Base-by-base conservation (phyloP, 2,797 vertebrate genomes). In the Sebastiscus tertius region DNA sequence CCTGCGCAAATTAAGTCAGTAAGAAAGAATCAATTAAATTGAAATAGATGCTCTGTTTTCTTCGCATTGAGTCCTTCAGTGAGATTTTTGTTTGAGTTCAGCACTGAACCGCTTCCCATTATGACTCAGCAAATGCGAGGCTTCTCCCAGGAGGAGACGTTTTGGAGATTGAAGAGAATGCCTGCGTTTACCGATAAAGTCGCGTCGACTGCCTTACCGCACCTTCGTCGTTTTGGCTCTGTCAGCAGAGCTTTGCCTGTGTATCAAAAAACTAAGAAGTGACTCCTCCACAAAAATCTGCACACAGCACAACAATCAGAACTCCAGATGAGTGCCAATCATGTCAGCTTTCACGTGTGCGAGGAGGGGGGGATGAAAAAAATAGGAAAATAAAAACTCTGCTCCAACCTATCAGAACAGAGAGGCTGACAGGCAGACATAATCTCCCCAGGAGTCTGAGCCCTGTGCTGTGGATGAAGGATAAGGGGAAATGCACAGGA, bases 351-450 rank as follows among this genome's bases (percentile, higher is more conserved):
- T 90, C 82, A 81, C 68, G 6, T 73, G 80, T 66, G 79, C 66
- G 59, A 65, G 39, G 13, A 24, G 31, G 27, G 62, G 24, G 67
- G 72, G 66, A 76, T 62, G 12, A 36, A 34, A 62, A 36, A 36
- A 12, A 71, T 49, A 46, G 77, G 67, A 34, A 80, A 7, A 72
- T 76, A 76, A 73, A 75, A 87, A 72, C 82, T 83, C 71, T 72
- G 80, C 80, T 87, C 83, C 72, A 83, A 90, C 85, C 89, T 88
- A 89, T 91, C 79, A 83, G 74, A 84, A 84, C 80, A 82, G 87
- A 89, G 83, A 84, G 78, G 84, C 84, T 90, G 93, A 92, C 92
- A 93, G 89, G 78, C 84, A 88, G 90, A 90, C 88, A 90, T 91
- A 93, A 95, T 94, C 92, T 92, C 85, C 73, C 80, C 80, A 75